Conservation (phyloP, 2,888 invertebrate genomes). For the Trachelus troglodyta region DNA sequence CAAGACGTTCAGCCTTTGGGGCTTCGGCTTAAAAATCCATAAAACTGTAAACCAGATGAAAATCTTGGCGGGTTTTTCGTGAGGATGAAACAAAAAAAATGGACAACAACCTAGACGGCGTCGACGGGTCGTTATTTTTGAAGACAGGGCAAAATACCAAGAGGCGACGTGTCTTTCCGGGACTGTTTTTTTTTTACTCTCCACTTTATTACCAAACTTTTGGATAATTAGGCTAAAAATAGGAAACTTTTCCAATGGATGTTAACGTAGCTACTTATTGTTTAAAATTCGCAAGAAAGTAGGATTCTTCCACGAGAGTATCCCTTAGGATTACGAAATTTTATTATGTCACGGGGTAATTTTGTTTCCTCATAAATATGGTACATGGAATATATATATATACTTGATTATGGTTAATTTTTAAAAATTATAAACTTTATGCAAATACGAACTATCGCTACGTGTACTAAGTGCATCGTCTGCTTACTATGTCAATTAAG, state of each 20-base stretch:
- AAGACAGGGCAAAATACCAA: not conserved
- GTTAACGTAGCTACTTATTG: not conserved
- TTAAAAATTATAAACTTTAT: not conserved
- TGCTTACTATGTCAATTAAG: not conserved
- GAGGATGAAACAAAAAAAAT: not conserved
- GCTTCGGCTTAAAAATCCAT: slow-evolving; percentile 20
- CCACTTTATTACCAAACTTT: not conserved
- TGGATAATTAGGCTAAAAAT: not conserved
- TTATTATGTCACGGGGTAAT: too few relatives aligned
- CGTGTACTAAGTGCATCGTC: not conserved
- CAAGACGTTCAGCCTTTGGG: slow-evolving; percentile 5
- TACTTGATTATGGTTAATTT: not conserved
- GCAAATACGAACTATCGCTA: not conserved
- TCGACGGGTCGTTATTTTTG: slow-evolving; percentile 9
- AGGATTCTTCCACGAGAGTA: not conserved
- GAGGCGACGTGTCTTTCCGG: not conserved
- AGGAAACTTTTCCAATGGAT: not conserved
- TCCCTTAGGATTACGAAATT: not conserved
- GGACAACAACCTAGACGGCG: slow-evolving; percentile 4
- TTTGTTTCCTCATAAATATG: too few relatives aligned
- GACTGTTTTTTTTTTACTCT: not conserved
- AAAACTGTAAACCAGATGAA: slow-evolving; percentile 24
- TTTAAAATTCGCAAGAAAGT: not conserved
- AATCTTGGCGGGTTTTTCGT: slow-evolving; percentile 15
- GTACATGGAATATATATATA: too few relatives aligned